These are phyloP conservation scores for Smithornis capensis DNA, from an alignment of 2,113 vertebrate genomes.

Conservation along the genomic window DNA sequence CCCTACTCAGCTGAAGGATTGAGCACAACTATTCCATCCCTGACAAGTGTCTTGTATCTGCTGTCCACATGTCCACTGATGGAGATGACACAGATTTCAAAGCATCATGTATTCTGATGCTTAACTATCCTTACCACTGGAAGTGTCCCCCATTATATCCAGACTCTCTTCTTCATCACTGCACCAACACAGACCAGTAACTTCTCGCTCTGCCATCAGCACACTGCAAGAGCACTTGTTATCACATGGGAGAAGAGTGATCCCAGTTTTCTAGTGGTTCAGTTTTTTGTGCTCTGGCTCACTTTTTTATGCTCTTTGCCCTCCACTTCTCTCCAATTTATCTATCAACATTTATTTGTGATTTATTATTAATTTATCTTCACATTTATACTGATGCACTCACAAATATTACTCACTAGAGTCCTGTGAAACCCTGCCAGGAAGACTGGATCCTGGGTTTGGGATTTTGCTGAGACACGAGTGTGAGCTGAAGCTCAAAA, in stretches of 20 bases:
- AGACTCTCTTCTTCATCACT: neutral
- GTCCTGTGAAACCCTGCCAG: neutral
- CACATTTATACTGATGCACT: neutral
- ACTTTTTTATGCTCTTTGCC: neutral
- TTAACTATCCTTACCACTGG: neutral
- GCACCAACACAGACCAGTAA: neutral
- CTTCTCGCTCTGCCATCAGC: neutral
- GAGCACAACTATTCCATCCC: neutral
- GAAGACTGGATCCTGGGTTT: neutral
- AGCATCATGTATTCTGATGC: neutral
- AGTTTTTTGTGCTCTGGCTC: neutral
- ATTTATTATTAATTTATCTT: neutral
- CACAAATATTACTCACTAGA: neutral
- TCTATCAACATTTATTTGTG: neutral
- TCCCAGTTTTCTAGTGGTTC: neutral
- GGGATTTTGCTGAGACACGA: neutral
- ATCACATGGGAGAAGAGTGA: accelerated
- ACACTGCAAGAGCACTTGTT: neutral
- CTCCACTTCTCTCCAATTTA: neutral
- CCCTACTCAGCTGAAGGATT: neutral
- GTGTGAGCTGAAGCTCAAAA: neutral
- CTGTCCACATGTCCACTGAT: neutral
- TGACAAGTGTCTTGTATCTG: neutral
- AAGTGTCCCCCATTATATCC: neutral
- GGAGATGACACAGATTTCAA: neutral